Base-by-base conservation (phyloP, 2,113 vertebrate genomes). In the Apteryx mantelli region DNA sequence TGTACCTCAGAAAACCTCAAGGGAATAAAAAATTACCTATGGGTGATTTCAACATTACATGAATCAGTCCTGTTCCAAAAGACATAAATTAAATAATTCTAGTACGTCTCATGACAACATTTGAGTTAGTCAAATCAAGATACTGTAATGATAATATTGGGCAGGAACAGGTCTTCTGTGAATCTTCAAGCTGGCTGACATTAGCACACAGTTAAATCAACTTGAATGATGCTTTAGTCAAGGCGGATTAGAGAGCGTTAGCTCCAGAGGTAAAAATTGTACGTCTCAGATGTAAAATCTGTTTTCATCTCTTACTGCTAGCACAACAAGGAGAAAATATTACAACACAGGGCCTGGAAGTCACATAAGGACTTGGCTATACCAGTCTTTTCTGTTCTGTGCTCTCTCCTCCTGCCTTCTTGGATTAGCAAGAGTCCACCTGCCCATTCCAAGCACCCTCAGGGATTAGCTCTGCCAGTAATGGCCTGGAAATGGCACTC, bases 401-500 rank as follows among this genome's bases (percentile, higher is more conserved):
- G 11, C 10, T 65, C 44, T 4, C 9, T 75, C 20, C 80, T 68
- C 24, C 11, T 34, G 36, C 8, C 8, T 52, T 65, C n/a, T 52
- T 4, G 0, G 5, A 42, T 88, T 86, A 65, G 14, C 26, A 60
- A 75, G 77, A 5, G 16, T 55, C 55, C 30, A 64, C 13, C 11
- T 22, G 16, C 13, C 1, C 82, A 69, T 86, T 61, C 53, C n/a
- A 56, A 42, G 11, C 9, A n/a, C 5, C 15, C 20, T 16, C 65
- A n/a, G 56, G 21, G 20, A 89, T 30, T 14, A 82, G 4, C 32
- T 80, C 25, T 70, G 28, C 22, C 28, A 80, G 79, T 91, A 61
- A 1, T 0, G 0, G 30, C 30, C n/a, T 77, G n/a, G 13, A 86
- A 94, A 53, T 7, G 19, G 11, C 20, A 52, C 5, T 20, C 4